phyloP scores from a whole-genome alignment of 2,888 invertebrate species.

The Alentia gelatinosa region DNA sequence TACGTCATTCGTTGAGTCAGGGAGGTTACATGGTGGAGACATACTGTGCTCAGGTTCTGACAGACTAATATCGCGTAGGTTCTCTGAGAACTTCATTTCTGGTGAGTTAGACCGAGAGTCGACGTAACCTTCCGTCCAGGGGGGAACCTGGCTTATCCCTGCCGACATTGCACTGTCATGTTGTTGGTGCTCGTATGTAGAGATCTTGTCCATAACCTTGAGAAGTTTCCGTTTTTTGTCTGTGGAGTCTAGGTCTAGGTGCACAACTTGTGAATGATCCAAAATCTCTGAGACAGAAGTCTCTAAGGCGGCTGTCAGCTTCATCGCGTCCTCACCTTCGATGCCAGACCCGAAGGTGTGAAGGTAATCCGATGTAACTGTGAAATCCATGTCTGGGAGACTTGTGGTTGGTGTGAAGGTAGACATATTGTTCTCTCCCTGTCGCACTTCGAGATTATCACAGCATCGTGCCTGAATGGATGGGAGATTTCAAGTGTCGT shows the following conservation, averaged over 20 bases:
- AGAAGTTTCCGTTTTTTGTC: background rate
- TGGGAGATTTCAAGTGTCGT: too few relatives aligned
- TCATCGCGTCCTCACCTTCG: background rate
- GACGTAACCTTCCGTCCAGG: background rate
- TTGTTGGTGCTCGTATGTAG: background rate
- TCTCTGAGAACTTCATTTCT: background rate
- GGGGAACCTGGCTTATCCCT: background rate
- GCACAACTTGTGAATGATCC: background rate
- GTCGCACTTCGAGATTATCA: too few relatives aligned
- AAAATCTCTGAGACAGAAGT: background rate
- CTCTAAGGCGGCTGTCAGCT: constrained; percentile 15
- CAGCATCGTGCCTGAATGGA: too few relatives aligned
- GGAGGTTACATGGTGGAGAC: background rate
- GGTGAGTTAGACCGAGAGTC: background rate
- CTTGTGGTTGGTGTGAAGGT: too few relatives aligned
- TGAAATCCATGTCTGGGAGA: too few relatives aligned
- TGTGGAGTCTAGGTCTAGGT: background rate
- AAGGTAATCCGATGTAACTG: too few relatives aligned
- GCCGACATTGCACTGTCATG: background rate
- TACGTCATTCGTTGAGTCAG: background rate
- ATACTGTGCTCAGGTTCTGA: background rate
- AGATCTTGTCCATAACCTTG: background rate
- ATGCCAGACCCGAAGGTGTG: too few relatives aligned
- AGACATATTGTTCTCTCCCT: too few relatives aligned
- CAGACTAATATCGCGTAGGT: background rate